Evolutionary conservation across 2,888 invertebrate species (phyloP), one percentile per base, ranked within the genome.

Genomic region (Melipona bicolor): DNA sequence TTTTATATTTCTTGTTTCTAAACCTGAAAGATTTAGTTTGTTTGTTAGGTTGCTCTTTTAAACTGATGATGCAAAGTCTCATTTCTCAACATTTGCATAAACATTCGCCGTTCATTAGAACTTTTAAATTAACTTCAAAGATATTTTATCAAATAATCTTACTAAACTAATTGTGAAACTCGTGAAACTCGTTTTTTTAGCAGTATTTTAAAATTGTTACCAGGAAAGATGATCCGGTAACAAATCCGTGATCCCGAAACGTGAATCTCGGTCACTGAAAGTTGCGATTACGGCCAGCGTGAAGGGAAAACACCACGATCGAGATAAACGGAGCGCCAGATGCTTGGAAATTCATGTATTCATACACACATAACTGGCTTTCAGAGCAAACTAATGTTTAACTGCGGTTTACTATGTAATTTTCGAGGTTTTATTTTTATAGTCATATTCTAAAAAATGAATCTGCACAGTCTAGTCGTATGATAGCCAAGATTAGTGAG

Each of bases 311-410:
- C 56, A 69, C 61, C 61, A 67, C 78, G 54, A 81, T 73, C 54
- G 72, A 72, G 72, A 73, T 61, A 73, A 79, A 81, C 79, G 72
- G 71, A 52, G 36, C 75, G 68, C 68, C 77, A 68, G 62, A 77
- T 77, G 77, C 62, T 77, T 52, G 77, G 54, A 68, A 74, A 74
- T 65, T 74, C 27, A 49, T 62, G 32, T 64, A 56, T 77, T 69
- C 78, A 50, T 27, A 67, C 78, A 50, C 43, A 61, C 77, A 59
- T 43, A 61, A 32, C 27, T 56, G 76, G 77, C 79, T 49, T 54
- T 70, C 49, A 67, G 24, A 67, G 59, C 24, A 21, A 11, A 32
- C 17, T 64, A 50, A 56, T 56, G 67, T 75, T 78, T 52, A 76
- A 78, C 24, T 15, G 52, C 32, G 9, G 17, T 67, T 52, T 59